Conservation (phyloP, 2,797 vertebrate genomes). For the Mormyrops attenuatus region DNA sequence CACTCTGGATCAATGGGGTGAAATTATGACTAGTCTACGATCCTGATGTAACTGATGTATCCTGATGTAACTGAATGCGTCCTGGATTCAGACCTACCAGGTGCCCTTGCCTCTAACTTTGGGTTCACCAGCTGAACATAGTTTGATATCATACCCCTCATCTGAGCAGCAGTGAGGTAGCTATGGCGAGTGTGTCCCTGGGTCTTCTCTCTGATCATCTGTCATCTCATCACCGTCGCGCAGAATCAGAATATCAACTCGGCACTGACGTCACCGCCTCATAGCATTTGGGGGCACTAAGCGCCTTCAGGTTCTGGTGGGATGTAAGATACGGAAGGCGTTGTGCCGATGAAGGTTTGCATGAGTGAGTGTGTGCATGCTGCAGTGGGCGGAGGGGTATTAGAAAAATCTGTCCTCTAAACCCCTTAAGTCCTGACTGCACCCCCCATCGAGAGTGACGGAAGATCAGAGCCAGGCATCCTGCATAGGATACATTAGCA, state of each 20-base stretch:
- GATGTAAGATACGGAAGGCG: constrained; percentile 46
- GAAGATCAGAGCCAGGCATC: constrained; percentile 15
- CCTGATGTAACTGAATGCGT: not conserved
- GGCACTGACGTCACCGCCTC: constrained; percentile 50
- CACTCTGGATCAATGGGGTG: not conserved
- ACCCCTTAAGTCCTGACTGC: not conserved
- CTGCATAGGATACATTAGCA: not conserved
- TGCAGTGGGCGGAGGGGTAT: no score
- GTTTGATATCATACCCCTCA: not conserved
- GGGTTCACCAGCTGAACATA: not conserved
- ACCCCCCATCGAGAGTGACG: not conserved
- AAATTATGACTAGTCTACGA: not conserved
- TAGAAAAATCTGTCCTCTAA: not conserved
- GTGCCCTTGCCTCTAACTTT: not conserved
- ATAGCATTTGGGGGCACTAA: constrained; percentile 58
- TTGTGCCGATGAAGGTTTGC: not conserved
- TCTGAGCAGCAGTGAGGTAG: not conserved
- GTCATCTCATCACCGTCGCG: not conserved
- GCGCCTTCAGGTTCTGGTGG: constrained; percentile 51
- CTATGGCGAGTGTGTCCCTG: constrained; percentile 24
- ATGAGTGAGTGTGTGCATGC: not conserved
- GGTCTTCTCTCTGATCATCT: not conserved
- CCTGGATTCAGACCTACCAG: not conserved
- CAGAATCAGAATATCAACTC: not conserved
- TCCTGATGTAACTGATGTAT: not conserved